Base-by-base conservation (phyloP, 2,888 invertebrate species). In the Acleris cristana region DNA sequence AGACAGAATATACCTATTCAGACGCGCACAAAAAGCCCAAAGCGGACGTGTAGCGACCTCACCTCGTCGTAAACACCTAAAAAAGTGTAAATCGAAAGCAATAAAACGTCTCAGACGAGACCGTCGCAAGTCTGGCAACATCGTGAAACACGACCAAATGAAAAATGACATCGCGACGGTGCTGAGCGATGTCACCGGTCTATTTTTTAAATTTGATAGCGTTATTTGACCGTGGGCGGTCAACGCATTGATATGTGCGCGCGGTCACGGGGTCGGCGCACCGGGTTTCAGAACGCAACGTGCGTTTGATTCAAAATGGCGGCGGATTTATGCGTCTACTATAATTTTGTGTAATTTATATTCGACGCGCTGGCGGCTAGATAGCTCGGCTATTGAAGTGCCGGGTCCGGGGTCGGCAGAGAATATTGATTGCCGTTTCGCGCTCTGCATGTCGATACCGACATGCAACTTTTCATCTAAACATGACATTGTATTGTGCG, bases 201-300 rank as follows among this genome's bases (percentile, higher is more conserved):
- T 76, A 81, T 80, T 79, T 83, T 40, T 81, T 80, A 81, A 82
- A 86, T 73, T 82, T 79, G 81, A 84, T 75, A 79, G 87, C 82
- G 75, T 84, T 76, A 77, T 79, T 77, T 84, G 88, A 80, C 88
- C 88, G 89, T 89, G 89, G 90, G 89, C 89, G 91, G 90, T 86
- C 88, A 87, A 77, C 83, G 84, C 86, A 88, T 89, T 88, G 87
- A 86, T 89, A 89, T 89, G 90, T 85, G 84, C 83, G 88, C 82
- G 84, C 88, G 89, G 88, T 89, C 90, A 88, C 83, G 84, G 87
- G 91, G 91, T 90, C 90, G 87, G 82, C 88, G 89, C 83, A 83
- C 86, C 80, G 77, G 71, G 79, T 76, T 81, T 79, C 80, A 77
- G 81, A 84, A 82, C 83, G 79, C 82, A 78, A 63, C 63, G 58